phyloP scores from a whole-genome alignment of 2,113 vertebrate species.

The Tachysurus vachellii region DNA sequence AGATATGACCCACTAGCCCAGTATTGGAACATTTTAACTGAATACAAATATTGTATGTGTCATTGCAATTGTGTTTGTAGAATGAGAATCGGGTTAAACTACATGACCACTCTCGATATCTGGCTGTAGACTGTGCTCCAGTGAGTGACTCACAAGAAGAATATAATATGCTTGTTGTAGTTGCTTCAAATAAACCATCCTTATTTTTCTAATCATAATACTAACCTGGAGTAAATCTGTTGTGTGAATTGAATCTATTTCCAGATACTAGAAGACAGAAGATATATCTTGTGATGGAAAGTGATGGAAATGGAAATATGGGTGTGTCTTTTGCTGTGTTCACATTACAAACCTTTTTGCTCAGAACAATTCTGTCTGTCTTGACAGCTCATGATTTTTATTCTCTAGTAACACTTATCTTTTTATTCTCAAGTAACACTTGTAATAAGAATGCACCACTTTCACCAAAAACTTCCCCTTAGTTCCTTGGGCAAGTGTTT shows the following conservation, averaged over 20 bases:
- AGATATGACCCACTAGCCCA: conserved; percentile 71
- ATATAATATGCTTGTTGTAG: conserved; percentile 72
- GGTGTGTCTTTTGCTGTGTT: not conserved
- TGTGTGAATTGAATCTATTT: not conserved
- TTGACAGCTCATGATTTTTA: not conserved
- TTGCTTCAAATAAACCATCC: conserved; percentile 77
- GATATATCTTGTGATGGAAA: not conserved
- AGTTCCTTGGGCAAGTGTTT: not conserved
- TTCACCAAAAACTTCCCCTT: not conserved
- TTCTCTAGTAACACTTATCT: not conserved
- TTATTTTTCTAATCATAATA: conserved; percentile 76
- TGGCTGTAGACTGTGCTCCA: conserved; percentile 76
- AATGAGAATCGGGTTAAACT: conserved; percentile 62
- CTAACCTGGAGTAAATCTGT: conserved; percentile 32
- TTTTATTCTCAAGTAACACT: not conserved
- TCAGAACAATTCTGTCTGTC: not conserved
- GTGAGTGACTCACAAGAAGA: conserved; percentile 65
- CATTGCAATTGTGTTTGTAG: conserved; percentile 70
- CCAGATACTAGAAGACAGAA: not conserved
- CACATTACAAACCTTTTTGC: not conserved
- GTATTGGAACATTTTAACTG: conserved; percentile 69
- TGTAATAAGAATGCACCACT: not conserved
- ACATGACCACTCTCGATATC: conserved; percentile 67
- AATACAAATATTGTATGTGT: conserved; percentile 64
- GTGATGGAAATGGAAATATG: not conserved